These are phyloP conservation scores for Chroicocephalus ridibundus DNA, from an alignment of 2,113 vertebrate species.

Conservation along the genomic window DNA sequence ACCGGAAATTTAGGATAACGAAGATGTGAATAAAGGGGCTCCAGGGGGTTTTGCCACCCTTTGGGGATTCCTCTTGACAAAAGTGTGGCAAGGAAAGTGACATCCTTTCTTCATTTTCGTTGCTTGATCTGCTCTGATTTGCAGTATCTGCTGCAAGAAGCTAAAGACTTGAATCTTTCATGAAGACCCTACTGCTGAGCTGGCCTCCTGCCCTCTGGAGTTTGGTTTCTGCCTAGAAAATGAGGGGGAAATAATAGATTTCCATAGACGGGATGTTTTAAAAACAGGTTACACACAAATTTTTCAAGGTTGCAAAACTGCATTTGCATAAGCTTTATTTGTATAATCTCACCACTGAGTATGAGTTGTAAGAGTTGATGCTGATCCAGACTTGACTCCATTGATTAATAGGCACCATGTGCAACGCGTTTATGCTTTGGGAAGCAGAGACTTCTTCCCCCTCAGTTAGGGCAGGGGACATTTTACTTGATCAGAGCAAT, in stretches of 20 bases:
- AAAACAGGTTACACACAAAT: background rate
- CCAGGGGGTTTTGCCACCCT: background rate
- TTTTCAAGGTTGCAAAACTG: background rate
- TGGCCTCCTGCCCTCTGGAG: background rate
- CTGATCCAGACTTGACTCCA: background rate
- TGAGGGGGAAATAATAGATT: background rate
- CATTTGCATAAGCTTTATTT: constrained; percentile 6
- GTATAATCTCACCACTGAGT: background rate
- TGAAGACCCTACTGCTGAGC: background rate
- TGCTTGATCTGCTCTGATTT: background rate
- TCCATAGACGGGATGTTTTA: background rate
- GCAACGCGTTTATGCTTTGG: background rate
- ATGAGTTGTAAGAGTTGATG: background rate
- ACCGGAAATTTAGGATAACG: background rate
- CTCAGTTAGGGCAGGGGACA: constrained; percentile 1
- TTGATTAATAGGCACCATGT: constrained; percentile 32
- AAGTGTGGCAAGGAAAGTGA: background rate
- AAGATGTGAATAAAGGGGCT: background rate
- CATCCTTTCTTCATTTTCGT: background rate
- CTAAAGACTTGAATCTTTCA: background rate
- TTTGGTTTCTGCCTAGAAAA: background rate
- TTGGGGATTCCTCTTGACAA: background rate
- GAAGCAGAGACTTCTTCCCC: background rate
- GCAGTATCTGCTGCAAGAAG: background rate
- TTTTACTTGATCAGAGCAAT: constrained; percentile 32